These are phyloP conservation scores for Elysia crispata DNA, from an alignment of 2,888 invertebrate species.

Conservation along the genomic window DNA sequence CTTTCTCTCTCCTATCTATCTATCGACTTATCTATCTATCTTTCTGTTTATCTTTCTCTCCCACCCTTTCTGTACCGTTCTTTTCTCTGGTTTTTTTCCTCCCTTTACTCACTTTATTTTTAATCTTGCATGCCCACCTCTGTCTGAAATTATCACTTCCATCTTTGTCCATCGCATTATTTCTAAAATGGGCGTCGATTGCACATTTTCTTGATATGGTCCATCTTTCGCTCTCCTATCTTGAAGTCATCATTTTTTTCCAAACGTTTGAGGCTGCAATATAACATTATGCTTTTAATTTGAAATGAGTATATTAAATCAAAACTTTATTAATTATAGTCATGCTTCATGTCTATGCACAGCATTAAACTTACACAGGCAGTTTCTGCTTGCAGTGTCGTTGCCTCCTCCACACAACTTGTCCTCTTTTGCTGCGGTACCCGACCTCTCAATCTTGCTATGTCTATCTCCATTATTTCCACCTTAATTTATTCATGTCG, in stretches of 20 bases:
- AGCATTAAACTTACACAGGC: too few relatives aligned
- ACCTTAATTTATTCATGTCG: neutral
- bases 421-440: neutral
- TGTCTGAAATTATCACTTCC: neutral
- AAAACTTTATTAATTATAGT: too few relatives aligned
- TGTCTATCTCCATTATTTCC: neutral
- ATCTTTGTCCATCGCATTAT: neutral
- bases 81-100: neutral
- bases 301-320: neutral
- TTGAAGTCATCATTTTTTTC: neutral
- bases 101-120: neutral
- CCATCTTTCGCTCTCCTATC: neutral
- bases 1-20: neutral
- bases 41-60: neutral
- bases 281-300: too few relatives aligned
- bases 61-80: too few relatives aligned
- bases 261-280: neutral
- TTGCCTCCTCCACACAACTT: neutral
- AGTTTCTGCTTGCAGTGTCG: neutral
- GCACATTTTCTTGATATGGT: neutral
- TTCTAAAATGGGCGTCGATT: neutral
- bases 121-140: neutral
- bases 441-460: neutral
- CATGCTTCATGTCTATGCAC: too few relatives aligned
- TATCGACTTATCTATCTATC: slow-evolving; percentile 13